Conservation (phyloP, 1,140 invertebrate species). For the Ctenoplectra terminalis region DNA sequence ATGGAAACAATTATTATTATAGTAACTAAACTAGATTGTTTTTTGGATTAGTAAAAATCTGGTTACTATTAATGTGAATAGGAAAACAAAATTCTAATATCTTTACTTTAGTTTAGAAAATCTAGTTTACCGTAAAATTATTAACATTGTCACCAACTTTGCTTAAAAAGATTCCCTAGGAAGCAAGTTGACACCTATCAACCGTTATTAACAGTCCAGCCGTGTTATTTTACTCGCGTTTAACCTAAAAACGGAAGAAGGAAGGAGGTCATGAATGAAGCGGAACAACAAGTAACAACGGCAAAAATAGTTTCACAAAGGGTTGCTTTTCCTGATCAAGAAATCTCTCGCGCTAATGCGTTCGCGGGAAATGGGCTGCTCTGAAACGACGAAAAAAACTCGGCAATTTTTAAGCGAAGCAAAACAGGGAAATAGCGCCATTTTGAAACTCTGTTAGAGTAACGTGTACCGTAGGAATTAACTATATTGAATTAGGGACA, state of each 20-base stretch:
- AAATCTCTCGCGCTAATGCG: conserved; percentile 14
- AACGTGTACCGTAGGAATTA: neutral
- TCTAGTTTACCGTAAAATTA: no score
- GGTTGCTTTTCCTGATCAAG: conserved; percentile 17
- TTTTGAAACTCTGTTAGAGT: rapidly evolving
- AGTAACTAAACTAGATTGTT: no score
- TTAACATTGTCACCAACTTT: no score
- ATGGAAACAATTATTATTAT: no score
- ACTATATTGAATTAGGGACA: neutral
- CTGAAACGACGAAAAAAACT: neutral
- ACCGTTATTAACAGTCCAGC: neutral
- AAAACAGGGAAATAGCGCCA: neutral
- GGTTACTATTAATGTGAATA: no score
- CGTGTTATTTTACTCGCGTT: neutral
- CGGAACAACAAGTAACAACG: neutral
- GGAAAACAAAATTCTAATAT: no score
- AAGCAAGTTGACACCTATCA: neutral
- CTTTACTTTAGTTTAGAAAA: no score
- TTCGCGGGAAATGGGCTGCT: neutral
- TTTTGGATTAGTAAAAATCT: no score
- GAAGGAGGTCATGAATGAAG: neutral
- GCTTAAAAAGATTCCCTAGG: neutral
- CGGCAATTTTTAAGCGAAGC: neutral
- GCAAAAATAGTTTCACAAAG: neutral
- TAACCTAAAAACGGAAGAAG: neutral